Evolutionary conservation across 2,888 invertebrate species (phyloP).

Genomic region (Deilephila porcellus): DNA sequence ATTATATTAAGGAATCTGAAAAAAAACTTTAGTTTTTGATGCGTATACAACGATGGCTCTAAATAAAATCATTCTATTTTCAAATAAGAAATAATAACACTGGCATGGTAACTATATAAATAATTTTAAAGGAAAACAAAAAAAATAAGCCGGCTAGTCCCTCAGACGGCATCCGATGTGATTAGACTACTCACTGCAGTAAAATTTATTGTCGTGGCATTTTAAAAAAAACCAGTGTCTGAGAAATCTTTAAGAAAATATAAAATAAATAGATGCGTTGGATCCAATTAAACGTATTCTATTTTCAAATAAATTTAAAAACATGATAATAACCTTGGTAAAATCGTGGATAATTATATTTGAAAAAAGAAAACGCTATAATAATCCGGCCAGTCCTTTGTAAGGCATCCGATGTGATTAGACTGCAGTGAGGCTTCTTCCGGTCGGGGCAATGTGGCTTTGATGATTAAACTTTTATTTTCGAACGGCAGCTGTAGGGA

Average conservation of each 20-base stretch:
- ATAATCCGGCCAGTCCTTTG: conserved; percentile 24
- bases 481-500: neutral
- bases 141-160: conserved; percentile 28
- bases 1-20: too few relatives aligned
- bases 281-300: too few relatives aligned
- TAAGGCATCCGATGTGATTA: conserved; percentile 27
- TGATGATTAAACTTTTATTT: conserved; percentile 2
- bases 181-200: conserved; percentile 22
- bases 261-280: too few relatives aligned
- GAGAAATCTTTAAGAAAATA: too few relatives aligned
- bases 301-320: too few relatives aligned
- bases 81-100: too few relatives aligned
- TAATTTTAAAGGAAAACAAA: conserved; percentile 17
- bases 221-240: too few relatives aligned
- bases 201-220: neutral
- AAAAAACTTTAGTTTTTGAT: too few relatives aligned
- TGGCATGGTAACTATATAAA: neutral
- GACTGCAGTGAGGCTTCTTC: conserved; percentile 24
- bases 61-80: too few relatives aligned
- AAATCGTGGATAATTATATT: neutral
- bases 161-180: conserved; percentile 9
- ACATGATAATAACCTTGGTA: too few relatives aligned
- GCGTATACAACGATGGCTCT: too few relatives aligned
- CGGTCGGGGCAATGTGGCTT: conserved; percentile 12
- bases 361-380: conserved; percentile 28